Base-by-base conservation (phyloP, 2,888 invertebrate species). In the Bombylius major region DNA sequence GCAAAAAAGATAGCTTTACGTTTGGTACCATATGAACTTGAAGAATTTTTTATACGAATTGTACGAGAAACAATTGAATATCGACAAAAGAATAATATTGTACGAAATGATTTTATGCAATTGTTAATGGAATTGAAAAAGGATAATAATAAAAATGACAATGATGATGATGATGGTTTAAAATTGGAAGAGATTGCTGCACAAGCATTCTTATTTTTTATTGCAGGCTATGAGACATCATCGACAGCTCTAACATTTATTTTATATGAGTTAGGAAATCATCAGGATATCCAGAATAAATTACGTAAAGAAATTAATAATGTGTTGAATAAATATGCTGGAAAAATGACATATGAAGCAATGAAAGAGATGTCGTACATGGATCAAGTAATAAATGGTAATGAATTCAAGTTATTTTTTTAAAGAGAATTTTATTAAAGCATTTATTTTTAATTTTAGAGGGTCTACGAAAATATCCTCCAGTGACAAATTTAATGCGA, bases 221-320 rank as follows among this genome's bases (percentile, higher is more conserved):
- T 67, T 3, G 78, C 71, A 8, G 77, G 77, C 0, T 77, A 72
- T 59, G 77, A 77, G 60, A 76, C 77, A 1, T 73, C 71, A 47
- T 72, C 77, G 0, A 70, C 74, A 0, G 71, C 75, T 0, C 66
- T 76, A 60, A 58, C 71, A 1, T 75, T 69, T 49, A 58, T 70
- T 45, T 58, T 73, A 11, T 72, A 73, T 56, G 65, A 72, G 57
- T 58, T 77, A 12, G 75, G 76, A 2, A 48, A 63, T 5, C 68
- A 76, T 60, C 70, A 67, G 12, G 65, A 73, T 1, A 60, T 76
- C 0, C 77, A 77, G 64, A 64, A 70, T 63, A 64, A 68, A 62
- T 49, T 75, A 8, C 54, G 62, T 31, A 54, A 59, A 47, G 69
- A 69, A 60, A 69, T 76, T 33, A 69, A 71, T 11, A 60, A 60